These are phyloP conservation scores for Diaphora mendica DNA, from an alignment of 2,888 invertebrate species.

Conservation along the genomic window DNA sequence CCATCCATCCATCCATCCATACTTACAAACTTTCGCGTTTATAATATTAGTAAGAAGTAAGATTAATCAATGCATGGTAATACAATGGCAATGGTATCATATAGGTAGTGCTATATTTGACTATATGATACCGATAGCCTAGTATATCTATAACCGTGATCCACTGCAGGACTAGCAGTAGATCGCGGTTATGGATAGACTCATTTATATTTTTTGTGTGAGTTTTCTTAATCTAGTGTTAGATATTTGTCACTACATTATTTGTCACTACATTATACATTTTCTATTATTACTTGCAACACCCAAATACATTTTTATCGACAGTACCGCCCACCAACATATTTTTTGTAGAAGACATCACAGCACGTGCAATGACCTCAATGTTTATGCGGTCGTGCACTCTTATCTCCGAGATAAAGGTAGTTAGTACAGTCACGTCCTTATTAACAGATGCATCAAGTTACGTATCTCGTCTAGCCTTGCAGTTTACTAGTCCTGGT, in stretches of 20 bases:
- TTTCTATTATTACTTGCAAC: not conserved
- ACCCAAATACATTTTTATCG: not conserved
- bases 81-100: too few species aligned
- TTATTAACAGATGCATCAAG: constrained; percentile 74
- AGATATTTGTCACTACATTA: not conserved
- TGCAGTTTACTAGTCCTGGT: constrained; percentile 47
- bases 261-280: not conserved
- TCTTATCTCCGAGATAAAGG: constrained; percentile 51
- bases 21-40: too few species aligned
- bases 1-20: too few species aligned
- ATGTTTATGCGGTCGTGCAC: constrained; percentile 43
- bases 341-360: not conserved
- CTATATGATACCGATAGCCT: not conserved
- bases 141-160: not conserved
- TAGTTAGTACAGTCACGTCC: constrained; percentile 72
- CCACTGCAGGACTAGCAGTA: too few species aligned
- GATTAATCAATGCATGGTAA: too few species aligned
- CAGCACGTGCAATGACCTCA: constrained; percentile 43
- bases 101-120: too few species aligned
- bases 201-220: too few species aligned
- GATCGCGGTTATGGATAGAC: too few species aligned
- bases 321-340: not conserved
- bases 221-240: too few species aligned
- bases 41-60: too few species aligned
- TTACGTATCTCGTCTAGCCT: constrained; percentile 57